Base-by-base conservation (phyloP, 2,888 invertebrate species). In the Nomada goodeniana region DNA sequence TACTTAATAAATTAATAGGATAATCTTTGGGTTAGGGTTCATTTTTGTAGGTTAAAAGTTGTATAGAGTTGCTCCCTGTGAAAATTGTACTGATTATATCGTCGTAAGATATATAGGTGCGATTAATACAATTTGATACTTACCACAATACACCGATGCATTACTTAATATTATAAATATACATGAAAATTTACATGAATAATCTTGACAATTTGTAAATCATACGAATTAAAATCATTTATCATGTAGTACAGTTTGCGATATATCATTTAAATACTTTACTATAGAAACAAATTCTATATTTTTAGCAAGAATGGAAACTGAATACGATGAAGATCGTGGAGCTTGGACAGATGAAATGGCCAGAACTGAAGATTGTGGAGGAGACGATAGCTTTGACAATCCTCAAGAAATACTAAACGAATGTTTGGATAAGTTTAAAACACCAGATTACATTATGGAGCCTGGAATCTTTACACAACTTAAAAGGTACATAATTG, bases 391-490 rank as follows among this genome's bases (percentile, higher is more conserved):
- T 93, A 95, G 96, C 59, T 95, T 96, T 86, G 97, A 97, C 91
- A 98, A 98, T 94, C 98, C 98, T 0, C 97, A 97, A 92, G 97
- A 97, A 94, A 97, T 98, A 2, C 95, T 98, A 83, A 96, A 96
- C 89, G 98, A 98, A 95, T 99, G 99, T 92, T 95, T 98, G 80
- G 97, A 98, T 90, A 98, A 98, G 93, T 99, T 99, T 92, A 96
- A 97, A 86, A 98, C 98, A 42, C 96, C 98, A 5, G 99, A 99
- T 94, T 99, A 98, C 92, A 99, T 99, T 83, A 99, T 99, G 99
- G 99, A 99, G 93, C 98, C 99, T 1, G 98, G 98, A 20, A 98
- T 99, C 92, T 98, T 98, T 93, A 96, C 96, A 10, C 98, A 98
- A 92, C 94, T 99, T 3, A 98, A 98, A 94, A 95, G 97, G 94